Evolutionary conservation across 1,140 invertebrate genomes (phyloP).

Genomic region (Achatina immaculata): DNA sequence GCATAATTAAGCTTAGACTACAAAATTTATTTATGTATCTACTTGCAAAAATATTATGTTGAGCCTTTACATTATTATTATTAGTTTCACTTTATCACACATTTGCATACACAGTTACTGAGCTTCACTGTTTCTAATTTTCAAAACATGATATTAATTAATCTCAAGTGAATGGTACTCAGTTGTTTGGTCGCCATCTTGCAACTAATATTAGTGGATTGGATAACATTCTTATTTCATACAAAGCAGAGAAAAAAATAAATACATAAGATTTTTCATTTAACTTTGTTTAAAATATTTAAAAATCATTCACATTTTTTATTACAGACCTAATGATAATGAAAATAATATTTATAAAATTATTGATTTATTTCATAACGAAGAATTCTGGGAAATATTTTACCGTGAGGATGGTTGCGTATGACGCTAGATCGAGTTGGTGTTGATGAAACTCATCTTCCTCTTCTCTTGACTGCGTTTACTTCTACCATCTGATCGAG

Average conservation of each 20-base stretch:
- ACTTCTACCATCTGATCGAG: neutral
- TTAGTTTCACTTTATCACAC: neutral
- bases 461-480: neutral
- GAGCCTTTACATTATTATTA: too few relatives aligned
- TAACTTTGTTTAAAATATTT: neutral
- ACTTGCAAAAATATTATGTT: too few relatives aligned
- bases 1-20: too few relatives aligned
- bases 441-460: neutral
- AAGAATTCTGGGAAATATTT: slow-evolving; percentile 36
- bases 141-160: neutral
- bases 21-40: too few relatives aligned
- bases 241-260: neutral
- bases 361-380: neutral
- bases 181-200: slow-evolving; percentile 37
- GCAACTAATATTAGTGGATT: neutral
- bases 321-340: too few relatives aligned
- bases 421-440: slow-evolving; percentile 29
- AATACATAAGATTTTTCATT: neutral
- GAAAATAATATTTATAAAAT: neutral
- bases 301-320: too few relatives aligned
- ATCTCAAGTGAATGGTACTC: neutral
- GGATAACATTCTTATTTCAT: neutral
- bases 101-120: neutral
- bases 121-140: neutral
- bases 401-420: slow-evolving; percentile 33